phyloP scores from a whole-genome alignment of 2,888 invertebrate species.

The Gortyna flavago region DNA sequence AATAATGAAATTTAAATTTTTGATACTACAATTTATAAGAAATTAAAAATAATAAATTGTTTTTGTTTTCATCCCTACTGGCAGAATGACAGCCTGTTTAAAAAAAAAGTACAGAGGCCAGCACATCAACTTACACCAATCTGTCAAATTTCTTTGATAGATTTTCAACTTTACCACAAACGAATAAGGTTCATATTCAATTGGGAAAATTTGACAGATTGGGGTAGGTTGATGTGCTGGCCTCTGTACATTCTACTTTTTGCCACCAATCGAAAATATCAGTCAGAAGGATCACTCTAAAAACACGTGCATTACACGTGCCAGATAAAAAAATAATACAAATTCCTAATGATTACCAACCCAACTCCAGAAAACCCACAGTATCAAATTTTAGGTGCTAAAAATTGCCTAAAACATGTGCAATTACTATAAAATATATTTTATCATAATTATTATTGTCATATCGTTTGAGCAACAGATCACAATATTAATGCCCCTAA shows the following conservation, averaged over 20 bases:
- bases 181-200: too few relatives aligned
- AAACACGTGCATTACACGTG: background rate
- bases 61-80: background rate
- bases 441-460: conserved; percentile 49
- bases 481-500: conserved; percentile 65
- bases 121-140: too few relatives aligned
- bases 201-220: too few relatives aligned
- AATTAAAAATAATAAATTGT: background rate
- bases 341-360: conserved; percentile 14
- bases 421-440: conserved; percentile 34
- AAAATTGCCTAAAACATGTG: conserved; percentile 19
- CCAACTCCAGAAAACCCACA: background rate
- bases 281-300: background rate
- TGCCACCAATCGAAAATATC: background rate
- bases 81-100: background rate
- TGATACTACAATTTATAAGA: background rate
- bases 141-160: too few relatives aligned
- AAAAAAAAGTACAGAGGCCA: too few relatives aligned
- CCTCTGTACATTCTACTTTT: background rate
- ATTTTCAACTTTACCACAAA: too few relatives aligned
- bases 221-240: too few relatives aligned
- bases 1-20: background rate
- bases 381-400: background rate
- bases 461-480: conserved; percentile 63
- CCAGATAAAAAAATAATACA: background rate